Evolutionary conservation across 2,888 invertebrate species (phyloP).

Genomic region (Cephus pygmeus): DNA sequence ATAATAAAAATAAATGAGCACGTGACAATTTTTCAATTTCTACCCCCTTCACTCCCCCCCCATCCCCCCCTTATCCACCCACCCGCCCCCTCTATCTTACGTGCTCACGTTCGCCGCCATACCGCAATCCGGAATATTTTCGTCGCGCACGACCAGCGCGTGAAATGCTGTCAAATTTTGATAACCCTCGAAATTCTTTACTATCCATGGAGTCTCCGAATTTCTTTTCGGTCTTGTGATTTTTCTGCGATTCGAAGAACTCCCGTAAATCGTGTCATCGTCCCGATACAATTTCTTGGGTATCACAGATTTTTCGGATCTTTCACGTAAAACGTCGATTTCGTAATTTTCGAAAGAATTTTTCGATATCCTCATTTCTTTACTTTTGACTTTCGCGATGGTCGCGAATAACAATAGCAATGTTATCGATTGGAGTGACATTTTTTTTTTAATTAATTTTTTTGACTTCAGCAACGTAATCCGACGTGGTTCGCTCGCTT

Average conservation of each 20-base stretch:
- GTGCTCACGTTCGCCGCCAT: conserved; percentile 30
- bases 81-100: conserved; percentile 24
- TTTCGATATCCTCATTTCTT: background rate
- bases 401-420: conserved; percentile 11
- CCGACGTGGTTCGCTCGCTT: background rate
- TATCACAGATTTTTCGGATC: background rate
- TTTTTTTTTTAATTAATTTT: background rate
- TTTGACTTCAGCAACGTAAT: background rate
- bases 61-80: background rate
- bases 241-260: background rate
- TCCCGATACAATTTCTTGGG: conserved; percentile 1
- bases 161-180: conserved; percentile 33
- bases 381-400: background rate
- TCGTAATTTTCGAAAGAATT: background rate
- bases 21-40: background rate
- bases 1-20: background rate
- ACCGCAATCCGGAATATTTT: conserved; percentile 37
- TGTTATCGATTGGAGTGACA: conserved; percentile 13
- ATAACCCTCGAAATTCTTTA: conserved; percentile 22
- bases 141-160: conserved; percentile 43
- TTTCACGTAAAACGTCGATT: background rate
- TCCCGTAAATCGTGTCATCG: background rate
- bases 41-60: background rate
- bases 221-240: background rate
- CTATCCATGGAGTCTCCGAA: conserved; percentile 24